A percentile compares a stretch with the other conserved stretches of the same genome.
Evolutionary conservation across 2,797 vertebrate species (phyloP).

Genomic region (Rhinella marina): DNA sequence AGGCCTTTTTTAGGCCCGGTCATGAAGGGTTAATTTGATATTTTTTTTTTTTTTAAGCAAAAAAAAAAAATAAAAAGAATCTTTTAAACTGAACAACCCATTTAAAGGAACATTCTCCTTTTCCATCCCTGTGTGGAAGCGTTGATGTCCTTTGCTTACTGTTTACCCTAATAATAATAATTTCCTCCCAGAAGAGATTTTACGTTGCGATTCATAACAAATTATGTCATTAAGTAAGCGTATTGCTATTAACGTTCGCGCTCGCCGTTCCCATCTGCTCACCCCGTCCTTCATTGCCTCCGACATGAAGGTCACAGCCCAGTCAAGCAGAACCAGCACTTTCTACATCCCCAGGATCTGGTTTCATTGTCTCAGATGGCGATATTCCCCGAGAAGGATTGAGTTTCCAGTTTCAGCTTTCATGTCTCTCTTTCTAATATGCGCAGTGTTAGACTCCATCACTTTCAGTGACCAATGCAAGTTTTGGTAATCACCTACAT

Average conservation of each 20-base stretch:
- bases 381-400: background rate
- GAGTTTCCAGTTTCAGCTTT: background rate
- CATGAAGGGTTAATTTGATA: no score
- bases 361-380: background rate
- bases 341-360: constrained; percentile 4
- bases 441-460: no score
- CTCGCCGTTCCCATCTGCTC: constrained; percentile 2
- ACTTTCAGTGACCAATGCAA: no score
- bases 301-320: background rate
- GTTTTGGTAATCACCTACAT: no score
- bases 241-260: background rate
- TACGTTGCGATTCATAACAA: background rate
- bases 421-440: background rate
- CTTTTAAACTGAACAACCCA: no score
- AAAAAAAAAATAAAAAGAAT: no score
- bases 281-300: background rate
- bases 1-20: no score
- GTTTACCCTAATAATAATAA: no score
- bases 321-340: constrained; percentile 8
- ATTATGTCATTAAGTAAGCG: background rate
- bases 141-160: background rate
- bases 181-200: background rate
- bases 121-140: background rate
- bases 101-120: no score
- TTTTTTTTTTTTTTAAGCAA: no score